Evolutionary conservation across 2,797 vertebrate species (phyloP), one percentile per base, ranked within the genome.

Genomic region (Todus mexicanus): DNA sequence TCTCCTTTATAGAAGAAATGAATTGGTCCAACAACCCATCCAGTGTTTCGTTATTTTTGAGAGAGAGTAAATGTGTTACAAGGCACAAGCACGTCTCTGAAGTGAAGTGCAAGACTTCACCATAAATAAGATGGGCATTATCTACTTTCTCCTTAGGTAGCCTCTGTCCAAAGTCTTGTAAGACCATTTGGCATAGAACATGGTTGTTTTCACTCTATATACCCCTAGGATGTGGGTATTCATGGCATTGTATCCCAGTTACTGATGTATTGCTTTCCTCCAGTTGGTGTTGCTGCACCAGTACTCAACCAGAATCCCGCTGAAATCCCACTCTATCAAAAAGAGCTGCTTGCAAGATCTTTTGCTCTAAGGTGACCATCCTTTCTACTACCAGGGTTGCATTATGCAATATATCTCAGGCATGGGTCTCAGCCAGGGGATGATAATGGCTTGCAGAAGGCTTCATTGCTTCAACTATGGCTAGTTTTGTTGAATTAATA

Each of bases 331-430:
- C n/a, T n/a, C n/a, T n/a, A n/a, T n/a, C n/a, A n/a, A n/a, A n/a
- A n/a, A n/a, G 15, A 6, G 6, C n/a, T 68, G 3, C 19, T 74
- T 20, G 27, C 45, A 48, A 0, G 1, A 10, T 64, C 10, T 45
- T 65, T 37, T 50, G 37, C 42, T 42, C 11, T 27, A 31, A 87
- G 19, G 22, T 4, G 2, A 17, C 12, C 45, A 68, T 0, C 5
- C 25, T 74, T 68, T 51, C 42, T 40, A 7, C 57, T 87, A 12
- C 31, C 26, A 68, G 18, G 10, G 16, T 35, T 73, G 20, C 9
- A 6, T 61, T 78, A 14, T 27, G 35, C 4, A 23, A 10, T 35
- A 6, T 4, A 63, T n/a, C 14, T 81, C 42, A 43, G 38, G 70
- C 78, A 33, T 8, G 19, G 6, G 31, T 66, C 38, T 88, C 84